These are phyloP conservation scores for Periphyllus acericola DNA, from an alignment of 2,888 invertebrate species.

Conservation along the genomic window DNA sequence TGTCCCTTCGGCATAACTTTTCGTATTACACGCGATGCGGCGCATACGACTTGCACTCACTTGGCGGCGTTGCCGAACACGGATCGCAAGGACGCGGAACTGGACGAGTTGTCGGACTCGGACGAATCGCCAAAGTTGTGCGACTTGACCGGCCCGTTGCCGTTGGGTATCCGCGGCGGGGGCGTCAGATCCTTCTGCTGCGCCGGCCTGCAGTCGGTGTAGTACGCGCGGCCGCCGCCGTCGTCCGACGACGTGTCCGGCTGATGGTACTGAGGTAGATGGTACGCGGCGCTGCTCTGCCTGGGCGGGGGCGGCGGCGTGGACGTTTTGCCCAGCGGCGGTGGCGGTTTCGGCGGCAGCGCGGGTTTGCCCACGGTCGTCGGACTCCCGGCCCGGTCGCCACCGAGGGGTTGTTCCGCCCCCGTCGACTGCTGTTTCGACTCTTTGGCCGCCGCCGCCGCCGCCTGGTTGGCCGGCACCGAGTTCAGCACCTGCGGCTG, in stretches of 20 bases:
- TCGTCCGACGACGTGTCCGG: slow-evolving; percentile 56
- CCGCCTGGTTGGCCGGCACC: slow-evolving; percentile 64
- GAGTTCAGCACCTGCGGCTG: slow-evolving; percentile 78
- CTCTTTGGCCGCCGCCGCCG: slow-evolving; percentile 42
- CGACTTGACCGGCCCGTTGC: slow-evolving; percentile 25
- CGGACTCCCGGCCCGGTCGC: slow-evolving; percentile 23
- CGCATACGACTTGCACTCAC: slow-evolving; percentile 21
- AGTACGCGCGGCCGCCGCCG: slow-evolving; percentile 9
- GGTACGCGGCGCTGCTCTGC: slow-evolving; percentile 67
- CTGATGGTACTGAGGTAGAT: slow-evolving; percentile 56
- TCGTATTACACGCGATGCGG: too few species aligned
- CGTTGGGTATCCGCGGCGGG: slow-evolving; percentile 47
- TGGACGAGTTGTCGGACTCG: slow-evolving; percentile 55
- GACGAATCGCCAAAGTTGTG: slow-evolving; percentile 50
- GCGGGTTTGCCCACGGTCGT: slow-evolving; percentile 73
- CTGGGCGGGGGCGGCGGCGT: slow-evolving; percentile 71
- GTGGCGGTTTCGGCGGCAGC: slow-evolving; percentile 83
- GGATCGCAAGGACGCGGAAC: slow-evolving; percentile 48
- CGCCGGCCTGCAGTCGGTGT: not conserved
- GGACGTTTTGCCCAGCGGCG: slow-evolving; percentile 67
- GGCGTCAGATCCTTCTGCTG: slow-evolving; percentile 25
- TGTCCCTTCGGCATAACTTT: too few species aligned
- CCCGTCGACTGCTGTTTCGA: slow-evolving; percentile 64
- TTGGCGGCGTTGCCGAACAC: slow-evolving; percentile 27
- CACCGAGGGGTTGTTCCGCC: not conserved